Conservation (phyloP, 2,797 vertebrate genomes). For the Melanotaenia nigrans region DNA sequence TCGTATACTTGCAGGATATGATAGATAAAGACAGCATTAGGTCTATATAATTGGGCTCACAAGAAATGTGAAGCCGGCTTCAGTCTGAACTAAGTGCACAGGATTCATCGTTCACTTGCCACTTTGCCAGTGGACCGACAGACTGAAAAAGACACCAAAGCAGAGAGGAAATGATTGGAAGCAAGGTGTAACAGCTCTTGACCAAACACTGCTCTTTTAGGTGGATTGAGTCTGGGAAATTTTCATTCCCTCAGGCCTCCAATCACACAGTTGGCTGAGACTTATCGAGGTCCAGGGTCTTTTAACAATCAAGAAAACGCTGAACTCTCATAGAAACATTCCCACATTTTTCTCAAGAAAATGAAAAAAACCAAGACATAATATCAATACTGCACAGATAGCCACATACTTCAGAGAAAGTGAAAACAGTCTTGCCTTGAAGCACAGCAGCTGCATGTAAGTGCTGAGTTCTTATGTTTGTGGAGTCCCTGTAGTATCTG, state of each 20-base stretch:
- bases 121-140: constrained; percentile 51
- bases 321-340: constrained; percentile 42
- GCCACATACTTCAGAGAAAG: constrained; percentile 31
- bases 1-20: constrained; percentile 12
- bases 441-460: constrained; percentile 34
- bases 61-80: constrained; percentile 41
- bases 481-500: constrained; percentile 28
- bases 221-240: constrained; percentile 54
- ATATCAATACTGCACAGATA: constrained; percentile 47
- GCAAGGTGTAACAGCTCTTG: constrained; percentile 61
- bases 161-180: constrained; percentile 39
- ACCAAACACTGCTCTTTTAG: constrained; percentile 64
- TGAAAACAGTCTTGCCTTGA: constrained; percentile 47
- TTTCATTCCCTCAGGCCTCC: constrained; percentile 47
- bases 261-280: constrained; percentile 32
- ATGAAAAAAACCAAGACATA: constrained; percentile 59
- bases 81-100: constrained; percentile 52
- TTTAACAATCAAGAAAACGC: constrained; percentile 56
- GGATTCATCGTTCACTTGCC: constrained; percentile 69
- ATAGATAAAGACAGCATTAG: not conserved
- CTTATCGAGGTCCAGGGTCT: constrained; percentile 51
- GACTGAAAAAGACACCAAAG: constrained; percentile 55
- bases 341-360: constrained; percentile 50
- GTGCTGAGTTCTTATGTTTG: constrained; percentile 29
- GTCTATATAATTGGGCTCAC: not conserved